Base-by-base conservation (phyloP, 2,797 vertebrate species). In the Heterohyrax brucei region DNA sequence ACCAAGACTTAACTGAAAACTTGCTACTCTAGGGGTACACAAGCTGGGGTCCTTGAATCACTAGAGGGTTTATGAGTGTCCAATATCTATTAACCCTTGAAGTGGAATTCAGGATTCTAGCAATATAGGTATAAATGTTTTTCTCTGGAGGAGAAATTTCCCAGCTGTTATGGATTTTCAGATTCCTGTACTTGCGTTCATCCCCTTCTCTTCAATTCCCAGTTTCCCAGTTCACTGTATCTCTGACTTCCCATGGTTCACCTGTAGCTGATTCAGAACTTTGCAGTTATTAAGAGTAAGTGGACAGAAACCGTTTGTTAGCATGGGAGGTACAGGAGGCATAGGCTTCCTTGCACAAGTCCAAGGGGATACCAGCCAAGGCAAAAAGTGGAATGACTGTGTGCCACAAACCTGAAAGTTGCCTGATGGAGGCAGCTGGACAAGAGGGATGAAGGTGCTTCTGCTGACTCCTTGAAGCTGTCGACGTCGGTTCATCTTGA, bases 251-350 rank as follows among this genome's bases (percentile, higher is more conserved):
- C 56, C 70, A 50, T 22, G n/a, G 12, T 44, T 66, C 73, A 64
- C 9, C 13, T 70, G 30, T 10, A 93, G 83, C 56, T 62, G 50
- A 76, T 61, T 81, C 4, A 12, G 87, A 87, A 92, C 8, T 64
- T 62, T 91, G 30, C 73, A 95, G 53, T 33, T 81, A 18, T 81
- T 87, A 39, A 78, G 93, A 90, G 61, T 50, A 62, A 64, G 10
- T 33, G 75, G 22, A 21, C 56, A 64, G 53, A 83, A 94, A 62
- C 10, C 33, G 62, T 81, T 62, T 72, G 5, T 56, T 56, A 56
- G 53, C 4, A 16, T 56, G 53, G 53, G 13, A 16, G 53, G 13
- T 56, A 16, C 53, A 56, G 53, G 53, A 16, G 53, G 53, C 53
- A 56, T 16, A 14, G 13, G 53, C 10, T 4, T 16, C 53, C 53